A percentile compares a stretch with the other conserved stretches of the same genome.
Evolutionary conservation across 2,888 invertebrate genomes (phyloP).

Genomic region (Graphium colonna): DNA sequence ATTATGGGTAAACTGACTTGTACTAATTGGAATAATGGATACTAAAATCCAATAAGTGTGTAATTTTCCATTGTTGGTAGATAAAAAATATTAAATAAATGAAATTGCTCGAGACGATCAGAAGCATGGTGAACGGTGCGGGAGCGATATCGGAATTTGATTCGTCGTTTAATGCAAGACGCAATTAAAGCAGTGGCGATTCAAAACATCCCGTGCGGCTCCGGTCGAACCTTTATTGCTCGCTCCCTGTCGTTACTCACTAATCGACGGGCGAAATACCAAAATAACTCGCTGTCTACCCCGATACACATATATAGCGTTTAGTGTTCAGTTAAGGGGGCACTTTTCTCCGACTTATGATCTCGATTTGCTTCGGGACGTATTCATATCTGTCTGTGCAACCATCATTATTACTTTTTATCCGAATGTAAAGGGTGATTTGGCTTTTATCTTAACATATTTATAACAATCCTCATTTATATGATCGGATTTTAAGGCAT

Average conservation of each 20-base stretch:
- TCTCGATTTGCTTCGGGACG: too few relatives aligned
- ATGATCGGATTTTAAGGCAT: too few relatives aligned
- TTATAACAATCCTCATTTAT: too few relatives aligned
- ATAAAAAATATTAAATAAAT: background rate
- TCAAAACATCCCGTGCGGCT: constrained; percentile 75
- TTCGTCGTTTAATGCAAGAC: constrained; percentile 64
- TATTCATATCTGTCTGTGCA: too few relatives aligned
- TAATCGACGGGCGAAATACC: constrained; percentile 73
- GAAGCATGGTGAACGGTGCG: background rate
- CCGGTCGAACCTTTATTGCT: constrained; percentile 62
- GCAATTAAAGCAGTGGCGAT: constrained; percentile 72
- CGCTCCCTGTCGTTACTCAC: constrained; percentile 65
- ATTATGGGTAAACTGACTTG: too few relatives aligned
- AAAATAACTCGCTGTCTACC: constrained; percentile 61
- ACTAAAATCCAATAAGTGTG: too few relatives aligned
- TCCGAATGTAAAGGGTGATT: too few relatives aligned
- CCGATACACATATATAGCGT: background rate
- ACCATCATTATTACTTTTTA: too few relatives aligned
- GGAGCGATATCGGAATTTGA: constrained; percentile 22
- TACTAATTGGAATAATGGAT: too few relatives aligned
- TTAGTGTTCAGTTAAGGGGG: background rate
- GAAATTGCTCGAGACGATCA: constrained; percentile 10
- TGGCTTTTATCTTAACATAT: too few relatives aligned
- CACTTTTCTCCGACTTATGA: too few relatives aligned
- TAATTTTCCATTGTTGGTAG: too few relatives aligned